These are phyloP conservation scores for Andricus grossulariae DNA, from an alignment of 1,140 invertebrate species.

Conservation along the genomic window DNA sequence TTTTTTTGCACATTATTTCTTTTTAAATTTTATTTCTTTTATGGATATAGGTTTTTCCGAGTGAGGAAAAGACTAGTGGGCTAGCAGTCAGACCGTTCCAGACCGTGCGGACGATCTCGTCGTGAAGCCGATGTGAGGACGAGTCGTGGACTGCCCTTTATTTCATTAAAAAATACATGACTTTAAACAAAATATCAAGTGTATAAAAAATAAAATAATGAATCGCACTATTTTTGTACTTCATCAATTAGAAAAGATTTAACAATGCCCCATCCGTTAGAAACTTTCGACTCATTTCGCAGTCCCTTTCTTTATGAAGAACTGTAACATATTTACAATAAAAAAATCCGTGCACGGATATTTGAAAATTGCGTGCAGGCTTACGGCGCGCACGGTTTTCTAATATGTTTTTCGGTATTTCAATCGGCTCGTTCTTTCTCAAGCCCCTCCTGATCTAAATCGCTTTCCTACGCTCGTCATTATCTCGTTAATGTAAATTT, in stretches of 20 bases:
- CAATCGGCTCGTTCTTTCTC: slow-evolving; percentile 40
- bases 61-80: no score
- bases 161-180: neutral
- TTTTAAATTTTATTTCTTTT: neutral
- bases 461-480: slow-evolving; percentile 25
- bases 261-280: neutral
- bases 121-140: no score
- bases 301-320: neutral
- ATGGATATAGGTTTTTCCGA: no score
- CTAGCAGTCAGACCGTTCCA: no score
- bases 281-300: neutral
- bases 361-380: neutral
- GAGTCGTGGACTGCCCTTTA: neutral
- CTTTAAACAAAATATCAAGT: neutral
- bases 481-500: slow-evolving; percentile 50
- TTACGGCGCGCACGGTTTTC: slow-evolving; percentile 9
- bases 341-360: slow-evolving; percentile 7
- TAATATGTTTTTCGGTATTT: slow-evolving; percentile 37
- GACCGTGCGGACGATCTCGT: no score
- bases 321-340: neutral
- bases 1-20: neutral
- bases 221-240: neutral
- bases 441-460: slow-evolving; percentile 9
- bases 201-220: slow-evolving; percentile 9
- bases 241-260: slow-evolving; percentile 2